These are phyloP conservation scores for Catostomus latipinnis DNA, from an alignment of 2,797 vertebrate genomes.

Conservation along the genomic window DNA sequence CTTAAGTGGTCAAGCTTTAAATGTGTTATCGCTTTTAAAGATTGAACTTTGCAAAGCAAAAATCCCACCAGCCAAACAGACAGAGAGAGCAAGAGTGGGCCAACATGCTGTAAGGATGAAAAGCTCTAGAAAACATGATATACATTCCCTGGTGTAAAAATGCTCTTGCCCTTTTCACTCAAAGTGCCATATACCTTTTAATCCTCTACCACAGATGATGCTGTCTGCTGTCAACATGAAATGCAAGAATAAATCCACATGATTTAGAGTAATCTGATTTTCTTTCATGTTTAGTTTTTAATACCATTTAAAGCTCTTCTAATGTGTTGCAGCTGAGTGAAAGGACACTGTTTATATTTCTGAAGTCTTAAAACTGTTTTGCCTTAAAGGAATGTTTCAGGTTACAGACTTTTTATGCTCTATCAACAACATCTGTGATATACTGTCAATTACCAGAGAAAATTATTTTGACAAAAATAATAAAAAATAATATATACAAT, in stretches of 20 bases:
- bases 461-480: no score
- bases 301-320: not conserved
- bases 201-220: slow-evolving; percentile 46
- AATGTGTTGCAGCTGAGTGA: not conserved
- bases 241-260: slow-evolving; percentile 44
- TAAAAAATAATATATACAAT: no score
- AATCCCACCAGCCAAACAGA: slow-evolving; percentile 35
- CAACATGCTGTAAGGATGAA: slow-evolving; percentile 40
- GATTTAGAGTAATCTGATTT: slow-evolving; percentile 54
- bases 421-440: not conserved
- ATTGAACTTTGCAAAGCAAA: slow-evolving; percentile 49
- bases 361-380: not conserved
- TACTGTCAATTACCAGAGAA: not conserved
- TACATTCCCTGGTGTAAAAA: slow-evolving; percentile 55
- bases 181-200: slow-evolving; percentile 53
- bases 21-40: slow-evolving; percentile 52
- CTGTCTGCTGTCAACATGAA: slow-evolving; percentile 21
- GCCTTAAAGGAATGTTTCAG: not conserved
- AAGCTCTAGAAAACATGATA: slow-evolving; percentile 39
- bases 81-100: not conserved
- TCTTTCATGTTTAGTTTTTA: not conserved
- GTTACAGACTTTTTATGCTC: not conserved
- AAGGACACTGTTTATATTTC: not conserved
- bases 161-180: slow-evolving; percentile 42
- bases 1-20: slow-evolving; percentile 55